Base-by-base conservation (phyloP, 2,113 vertebrate species). In the Tachysurus vachellii region DNA sequence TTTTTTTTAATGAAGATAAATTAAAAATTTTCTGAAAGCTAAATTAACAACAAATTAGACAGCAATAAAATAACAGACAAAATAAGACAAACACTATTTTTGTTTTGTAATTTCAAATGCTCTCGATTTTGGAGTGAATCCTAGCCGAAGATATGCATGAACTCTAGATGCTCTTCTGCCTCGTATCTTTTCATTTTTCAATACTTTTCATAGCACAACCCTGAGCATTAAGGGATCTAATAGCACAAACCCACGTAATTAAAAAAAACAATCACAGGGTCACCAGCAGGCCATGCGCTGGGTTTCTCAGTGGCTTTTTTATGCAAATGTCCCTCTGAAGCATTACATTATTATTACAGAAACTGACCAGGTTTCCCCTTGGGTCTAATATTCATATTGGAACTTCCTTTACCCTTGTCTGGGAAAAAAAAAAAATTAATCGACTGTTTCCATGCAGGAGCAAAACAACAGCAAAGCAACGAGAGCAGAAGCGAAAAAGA, bases 161-260 rank as follows among this genome's bases (percentile, higher is more conserved):
- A 82, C 80, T 53, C 42, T 13, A n/a, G 28, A 5, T 83, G 26
- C 86, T 83, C 59, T 62, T 53, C 4, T 54, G 31, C 42, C 80
- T 54, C 70, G 31, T 28, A 59, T 57, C 68, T 28, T 62, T 57
- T 73, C n/a, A 31, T 77, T 79, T 31, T 56, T 79, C 0, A 19
- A 19, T 31, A 28, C 42, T 71, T 66, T 66, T 53, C 21, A 14
- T 53, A 31, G 54, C 53, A 53, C 62, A 71, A 44, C 79, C 64
- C 50, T 21, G 11, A 42, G 57, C 66, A 85, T 77, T 31, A 70
- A 85, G 79, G 50, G 76, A 36, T 84, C 54, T 85, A 85, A 85
- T 82, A 87, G 76, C 47, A 57, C 36, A 2, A 82, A 62, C 85
- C 42, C 82, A 89, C 61, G 16, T 87, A 82, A 77, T 89, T 68